Evolutionary conservation across 2,888 invertebrate genomes (phyloP).

Genomic region (Platerodrilus igneus): DNA sequence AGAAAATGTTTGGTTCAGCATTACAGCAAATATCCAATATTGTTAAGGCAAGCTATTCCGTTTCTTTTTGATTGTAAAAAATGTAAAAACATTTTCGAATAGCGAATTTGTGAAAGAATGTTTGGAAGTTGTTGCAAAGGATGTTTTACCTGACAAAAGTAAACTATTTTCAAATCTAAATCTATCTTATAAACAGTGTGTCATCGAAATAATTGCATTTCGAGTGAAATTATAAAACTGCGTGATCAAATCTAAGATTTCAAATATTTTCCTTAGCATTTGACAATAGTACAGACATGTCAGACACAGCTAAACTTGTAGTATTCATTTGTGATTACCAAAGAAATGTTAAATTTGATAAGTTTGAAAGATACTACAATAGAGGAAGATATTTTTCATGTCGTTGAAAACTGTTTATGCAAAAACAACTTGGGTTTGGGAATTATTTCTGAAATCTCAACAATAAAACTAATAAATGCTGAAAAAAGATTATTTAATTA

Average conservation of each 20-base stretch:
- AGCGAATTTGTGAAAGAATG: constrained; percentile 23
- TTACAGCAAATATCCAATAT: background rate
- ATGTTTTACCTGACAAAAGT: constrained; percentile 17
- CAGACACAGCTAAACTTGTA: constrained; percentile 15
- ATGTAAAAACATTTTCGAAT: constrained; percentile 19
- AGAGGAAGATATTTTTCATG: constrained; percentile 20
- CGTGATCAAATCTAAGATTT: constrained; percentile 19
- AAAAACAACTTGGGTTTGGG: constrained; percentile 19
- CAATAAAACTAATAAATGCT: constrained; percentile 18
- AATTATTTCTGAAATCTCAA: constrained; percentile 17
- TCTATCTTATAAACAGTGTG: constrained; percentile 16
- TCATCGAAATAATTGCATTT: constrained; percentile 15
- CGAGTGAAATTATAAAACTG: constrained; percentile 9
- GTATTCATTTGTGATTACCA: constrained; percentile 16
- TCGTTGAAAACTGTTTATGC: constrained; percentile 16
- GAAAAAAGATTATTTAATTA: constrained; percentile 17
- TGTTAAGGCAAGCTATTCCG: background rate
- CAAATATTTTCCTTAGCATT: constrained; percentile 16
- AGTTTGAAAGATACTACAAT: constrained; percentile 21
- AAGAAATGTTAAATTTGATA: constrained; percentile 20
- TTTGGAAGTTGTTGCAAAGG: constrained; percentile 20
- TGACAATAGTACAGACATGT: constrained; percentile 8
- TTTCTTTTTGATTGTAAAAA: constrained; percentile 12
- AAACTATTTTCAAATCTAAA: constrained; percentile 21
- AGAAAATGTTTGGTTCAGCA: too few relatives aligned